phyloP scores from a whole-genome alignment of 2,888 invertebrate genomes.

The Coronaproctus castanopsis region DNA sequence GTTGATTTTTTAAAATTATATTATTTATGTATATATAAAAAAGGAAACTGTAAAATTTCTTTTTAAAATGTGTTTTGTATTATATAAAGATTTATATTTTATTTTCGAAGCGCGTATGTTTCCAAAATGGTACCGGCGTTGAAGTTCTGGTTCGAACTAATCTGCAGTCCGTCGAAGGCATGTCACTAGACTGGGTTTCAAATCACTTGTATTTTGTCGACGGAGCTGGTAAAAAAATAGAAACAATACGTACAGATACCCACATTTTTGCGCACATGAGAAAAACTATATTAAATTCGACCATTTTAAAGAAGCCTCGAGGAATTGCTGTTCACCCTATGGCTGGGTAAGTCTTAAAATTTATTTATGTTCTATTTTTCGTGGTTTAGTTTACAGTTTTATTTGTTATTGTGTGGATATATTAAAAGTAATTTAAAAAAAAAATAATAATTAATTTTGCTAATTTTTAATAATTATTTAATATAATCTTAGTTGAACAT shows the following conservation, averaged over 20 bases:
- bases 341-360: conserved; percentile 33
- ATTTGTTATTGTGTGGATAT: no score
- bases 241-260: conserved; percentile 49
- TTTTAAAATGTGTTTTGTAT: no score
- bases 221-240: conserved; percentile 53
- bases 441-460: no score
- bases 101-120: conserved; percentile 48
- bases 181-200: conserved; percentile 77
- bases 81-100: no score
- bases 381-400: no score
- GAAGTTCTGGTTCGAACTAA: conserved; percentile 54
- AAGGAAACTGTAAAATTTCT: no score
- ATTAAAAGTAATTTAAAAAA: no score
- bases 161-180: conserved; percentile 62
- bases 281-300: conserved; percentile 47
- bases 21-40: no score
- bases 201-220: conserved; percentile 74
- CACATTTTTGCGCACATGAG: conserved; percentile 48
- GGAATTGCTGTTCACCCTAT: conserved; percentile 68
- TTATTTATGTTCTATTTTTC: no score
- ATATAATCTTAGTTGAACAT: no score
- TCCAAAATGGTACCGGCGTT: conserved; percentile 38
- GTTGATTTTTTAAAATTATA: no score
- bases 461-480: no score
- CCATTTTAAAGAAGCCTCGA: conserved; percentile 46